Evolutionary conservation across 2,113 vertebrate genomes (phyloP).

Genomic region (Emydura subglobosa): DNA sequence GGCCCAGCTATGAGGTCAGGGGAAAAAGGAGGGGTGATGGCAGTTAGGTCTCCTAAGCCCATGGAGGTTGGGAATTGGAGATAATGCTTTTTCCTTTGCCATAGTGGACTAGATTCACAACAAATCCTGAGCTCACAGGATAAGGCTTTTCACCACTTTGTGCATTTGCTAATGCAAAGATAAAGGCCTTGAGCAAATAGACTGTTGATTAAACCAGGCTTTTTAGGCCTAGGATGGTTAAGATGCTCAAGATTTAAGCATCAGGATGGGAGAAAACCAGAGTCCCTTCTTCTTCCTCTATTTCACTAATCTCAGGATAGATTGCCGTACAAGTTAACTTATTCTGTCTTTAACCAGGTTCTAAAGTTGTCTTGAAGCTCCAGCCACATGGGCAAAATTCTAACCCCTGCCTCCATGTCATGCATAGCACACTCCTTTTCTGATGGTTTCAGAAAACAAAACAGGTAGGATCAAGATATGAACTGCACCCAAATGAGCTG

Average conservation of each 20-base stretch:
- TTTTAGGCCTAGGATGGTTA: neutral
- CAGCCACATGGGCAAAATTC: neutral
- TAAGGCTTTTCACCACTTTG: neutral
- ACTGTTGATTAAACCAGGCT: neutral
- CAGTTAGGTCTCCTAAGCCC: neutral
- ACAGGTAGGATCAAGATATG: neutral
- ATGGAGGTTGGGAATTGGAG: rapidly evolving
- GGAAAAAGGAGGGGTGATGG: rapidly evolving
- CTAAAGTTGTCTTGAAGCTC: neutral
- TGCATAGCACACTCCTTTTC: neutral
- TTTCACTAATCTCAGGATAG: neutral
- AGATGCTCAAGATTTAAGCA: too few species aligned
- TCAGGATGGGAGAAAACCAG: neutral
- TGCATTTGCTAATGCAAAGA: neutral
- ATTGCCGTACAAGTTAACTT: neutral
- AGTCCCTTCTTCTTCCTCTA: neutral
- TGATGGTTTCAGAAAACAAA: neutral
- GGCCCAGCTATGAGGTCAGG: neutral
- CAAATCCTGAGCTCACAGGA: neutral
- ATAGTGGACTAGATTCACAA: too few species aligned
- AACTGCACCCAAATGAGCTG: neutral
- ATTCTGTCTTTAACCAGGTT: neutral
- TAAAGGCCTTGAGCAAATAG: neutral
- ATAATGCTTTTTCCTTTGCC: neutral
- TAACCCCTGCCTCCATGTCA: neutral